phyloP scores from a whole-genome alignment of 1,140 invertebrate species.

The Drosophila elegans region DNA sequence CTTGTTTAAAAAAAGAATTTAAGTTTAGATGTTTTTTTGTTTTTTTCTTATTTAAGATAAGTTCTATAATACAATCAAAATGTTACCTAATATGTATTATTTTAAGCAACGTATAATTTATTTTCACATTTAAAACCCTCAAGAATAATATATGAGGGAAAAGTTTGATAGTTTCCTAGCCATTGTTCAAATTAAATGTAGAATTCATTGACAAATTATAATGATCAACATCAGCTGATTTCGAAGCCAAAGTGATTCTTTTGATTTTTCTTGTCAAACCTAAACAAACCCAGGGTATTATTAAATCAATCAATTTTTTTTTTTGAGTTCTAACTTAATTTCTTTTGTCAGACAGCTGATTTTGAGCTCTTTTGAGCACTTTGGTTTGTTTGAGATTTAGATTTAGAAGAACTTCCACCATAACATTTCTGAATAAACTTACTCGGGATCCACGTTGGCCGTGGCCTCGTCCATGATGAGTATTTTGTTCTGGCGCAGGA shows the following conservation, averaged over 20 bases:
- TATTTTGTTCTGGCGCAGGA: constrained; percentile 91
- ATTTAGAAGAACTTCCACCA: too few relatives aligned
- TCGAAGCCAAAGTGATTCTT: neutral
- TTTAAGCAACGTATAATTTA: neutral
- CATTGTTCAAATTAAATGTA: neutral
- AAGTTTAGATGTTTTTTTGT: too few relatives aligned
- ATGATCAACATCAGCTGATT: constrained; percentile 7
- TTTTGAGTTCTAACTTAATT: neutral
- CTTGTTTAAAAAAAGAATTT: too few relatives aligned
- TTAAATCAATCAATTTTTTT: neutral
- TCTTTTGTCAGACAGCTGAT: neutral
- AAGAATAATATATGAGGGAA: neutral
- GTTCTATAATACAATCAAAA: neutral
- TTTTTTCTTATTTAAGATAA: neutral
- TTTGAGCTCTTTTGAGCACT: neutral
- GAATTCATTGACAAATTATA: constrained; percentile 7
- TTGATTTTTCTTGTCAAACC: constrained; percentile 1
- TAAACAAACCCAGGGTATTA: neutral
- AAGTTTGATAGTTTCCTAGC: neutral
- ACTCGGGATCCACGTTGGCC: constrained; percentile 93
- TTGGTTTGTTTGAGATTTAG: too few relatives aligned
- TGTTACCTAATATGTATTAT: too few relatives aligned
- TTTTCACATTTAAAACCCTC: neutral
- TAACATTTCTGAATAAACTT: constrained; percentile 54
- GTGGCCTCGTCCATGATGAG: constrained; percentile 95